Evolutionary conservation across 2,797 vertebrate genomes (phyloP), one percentile per base, ranked within the genome.

Genomic region (Enteromius anoplus): DNA sequence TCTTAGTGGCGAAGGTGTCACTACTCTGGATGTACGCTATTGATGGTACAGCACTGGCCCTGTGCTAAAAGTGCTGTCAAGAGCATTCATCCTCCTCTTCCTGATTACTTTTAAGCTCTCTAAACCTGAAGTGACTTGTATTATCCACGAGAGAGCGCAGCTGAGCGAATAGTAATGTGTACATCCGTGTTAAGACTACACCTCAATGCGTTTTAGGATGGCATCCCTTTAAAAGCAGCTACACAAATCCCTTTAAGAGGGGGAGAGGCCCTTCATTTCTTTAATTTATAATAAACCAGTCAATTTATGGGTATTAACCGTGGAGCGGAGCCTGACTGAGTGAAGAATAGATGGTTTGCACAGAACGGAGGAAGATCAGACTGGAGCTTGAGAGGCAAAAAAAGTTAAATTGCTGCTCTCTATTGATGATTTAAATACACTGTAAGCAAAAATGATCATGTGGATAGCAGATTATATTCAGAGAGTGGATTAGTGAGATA

Each of bases 151-250:
- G 77, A 81, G 45, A 34, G 58, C 37, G 73, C 51, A 5, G 29
- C 26, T 71, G 47, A 81, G 55, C 37, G 55, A 37, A 66, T 0
- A 40, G 14, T 29, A 45, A 21, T 64, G 70, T 69, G 47, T 32
- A 68, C 64, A 51, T 58, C 45, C 4, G 62, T 65, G 68, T 71
- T 51, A 86, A 88, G 17, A 58, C 84, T 79, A 75, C 47, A 83
- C 60, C 69, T 75, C 45, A 55, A n/a, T 53, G 65, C 64, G 58
- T 82, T 69, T 77, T 45, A 77, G 37, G 53, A 78, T 72, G 81
- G 55, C 82, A 84, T 86, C 85, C 85, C 82, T 86, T 86, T 86
- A 86, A 86, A 40, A n/a, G 66, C 82, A 81, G 65, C 72, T 73
- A 72, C 42, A 23, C 15, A 53, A 11, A 62, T 62, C 82, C 85